phyloP scores from a whole-genome alignment of 2,797 vertebrate species.

The Protonibea diacanthus region DNA sequence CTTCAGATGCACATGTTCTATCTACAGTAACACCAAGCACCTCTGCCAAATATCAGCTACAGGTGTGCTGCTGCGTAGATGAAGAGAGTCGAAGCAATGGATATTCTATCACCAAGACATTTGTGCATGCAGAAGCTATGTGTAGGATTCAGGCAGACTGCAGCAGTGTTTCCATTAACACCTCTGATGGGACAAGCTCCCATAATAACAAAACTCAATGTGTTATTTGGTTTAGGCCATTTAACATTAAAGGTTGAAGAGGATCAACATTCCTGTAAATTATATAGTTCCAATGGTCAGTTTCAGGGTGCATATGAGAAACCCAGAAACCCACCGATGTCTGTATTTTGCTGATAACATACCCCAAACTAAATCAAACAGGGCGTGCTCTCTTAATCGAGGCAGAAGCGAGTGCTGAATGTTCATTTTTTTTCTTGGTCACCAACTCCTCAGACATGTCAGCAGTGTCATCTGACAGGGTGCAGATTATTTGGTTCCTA shows the following conservation, averaged over 20 bases:
- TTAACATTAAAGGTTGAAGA: background rate
- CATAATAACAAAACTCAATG: slow-evolving; percentile 1
- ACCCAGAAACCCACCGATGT: slow-evolving; percentile 15
- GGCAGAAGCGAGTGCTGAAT: background rate
- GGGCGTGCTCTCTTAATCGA: slow-evolving; percentile 11
- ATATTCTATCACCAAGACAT: background rate
- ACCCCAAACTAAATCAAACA: slow-evolving; percentile 14
- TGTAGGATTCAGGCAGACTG: slow-evolving; percentile 7
- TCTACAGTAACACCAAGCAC: background rate
- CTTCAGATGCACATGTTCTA: slow-evolving; percentile 24
- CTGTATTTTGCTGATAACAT: background rate
- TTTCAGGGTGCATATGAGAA: slow-evolving; percentile 45
- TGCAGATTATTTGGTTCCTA: slow-evolving; percentile 20
- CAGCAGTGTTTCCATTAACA: background rate
- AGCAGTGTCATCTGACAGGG: background rate
- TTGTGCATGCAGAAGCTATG: slow-evolving; percentile 18
- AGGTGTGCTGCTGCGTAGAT: slow-evolving; percentile 7
- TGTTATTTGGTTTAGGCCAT: background rate
- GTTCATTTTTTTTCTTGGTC: background rate
- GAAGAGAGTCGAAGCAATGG: slow-evolving; percentile 13
- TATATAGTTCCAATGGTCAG: background rate
- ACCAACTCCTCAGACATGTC: background rate
- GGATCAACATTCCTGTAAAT: slow-evolving; percentile 24
- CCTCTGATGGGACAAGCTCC: background rate
- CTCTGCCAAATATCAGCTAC: slow-evolving; percentile 44